These are phyloP conservation scores for Eupeodes latifasciatus DNA, from an alignment of 2,888 invertebrate species.

Conservation along the genomic window DNA sequence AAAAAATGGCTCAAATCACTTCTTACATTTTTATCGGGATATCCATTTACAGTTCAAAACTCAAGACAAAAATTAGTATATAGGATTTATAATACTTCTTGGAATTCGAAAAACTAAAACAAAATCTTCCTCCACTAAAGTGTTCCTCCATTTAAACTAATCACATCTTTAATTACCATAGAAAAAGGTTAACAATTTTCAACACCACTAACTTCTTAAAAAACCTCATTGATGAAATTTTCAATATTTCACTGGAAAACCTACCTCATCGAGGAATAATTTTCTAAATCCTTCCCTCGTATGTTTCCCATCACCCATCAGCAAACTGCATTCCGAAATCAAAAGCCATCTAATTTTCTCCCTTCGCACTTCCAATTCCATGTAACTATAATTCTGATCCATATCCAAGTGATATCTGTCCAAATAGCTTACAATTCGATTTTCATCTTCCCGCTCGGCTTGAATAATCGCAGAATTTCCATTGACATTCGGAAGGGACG, in stretches of 20 bases:
- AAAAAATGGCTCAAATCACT: too few species aligned
- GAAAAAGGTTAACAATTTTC: too few species aligned
- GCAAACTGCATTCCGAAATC: conserved; percentile 84
- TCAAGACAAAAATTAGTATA: too few species aligned
- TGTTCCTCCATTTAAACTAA: too few species aligned
- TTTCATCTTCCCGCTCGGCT: conserved; percentile 80
- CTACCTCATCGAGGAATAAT: conserved; percentile 83
- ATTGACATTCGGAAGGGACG: conserved; percentile 30
- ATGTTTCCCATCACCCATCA: conserved; percentile 84
- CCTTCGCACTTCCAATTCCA: conserved; percentile 84
- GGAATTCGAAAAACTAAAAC: too few species aligned
- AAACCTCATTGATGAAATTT: too few species aligned
- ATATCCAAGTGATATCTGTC: conserved; percentile 83
- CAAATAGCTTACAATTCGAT: conserved; percentile 79
- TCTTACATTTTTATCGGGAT: too few species aligned
- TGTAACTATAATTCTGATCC: conserved; percentile 83
- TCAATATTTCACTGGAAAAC: conserved; percentile 61
- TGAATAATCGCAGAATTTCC: conserved; percentile 68
- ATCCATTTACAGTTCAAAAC: too few species aligned
- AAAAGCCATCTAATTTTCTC: conserved; percentile 84
- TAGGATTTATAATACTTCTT: too few species aligned
- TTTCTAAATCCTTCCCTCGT: conserved; percentile 83
- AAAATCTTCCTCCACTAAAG: too few species aligned
- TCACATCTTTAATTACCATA: too few species aligned
- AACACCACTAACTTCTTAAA: too few species aligned